Percentiles rank a stretch among this genome's conserved stretches.
These are phyloP conservation scores for Hexactinellida sp. DNA, from an alignment of 37 sponge, comb jelly and placozoan genomes.

Conservation along the genomic window DNA sequence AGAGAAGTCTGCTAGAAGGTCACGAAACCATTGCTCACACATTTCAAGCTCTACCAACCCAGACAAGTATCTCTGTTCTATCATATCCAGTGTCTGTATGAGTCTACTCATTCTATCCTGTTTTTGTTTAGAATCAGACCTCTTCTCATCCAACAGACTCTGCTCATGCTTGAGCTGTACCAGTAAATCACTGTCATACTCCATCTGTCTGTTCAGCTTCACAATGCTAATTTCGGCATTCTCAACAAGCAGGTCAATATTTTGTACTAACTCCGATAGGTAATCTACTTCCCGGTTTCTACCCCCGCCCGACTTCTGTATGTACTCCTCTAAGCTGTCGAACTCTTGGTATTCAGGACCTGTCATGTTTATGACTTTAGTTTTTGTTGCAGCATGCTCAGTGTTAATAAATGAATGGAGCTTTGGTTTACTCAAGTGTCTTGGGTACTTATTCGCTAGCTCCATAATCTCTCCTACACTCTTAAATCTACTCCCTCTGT, in stretches of 20 bases:
- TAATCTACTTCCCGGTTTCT: constrained; percentile 23
- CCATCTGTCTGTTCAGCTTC: constrained; percentile 41
- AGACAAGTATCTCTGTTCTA: background rate
- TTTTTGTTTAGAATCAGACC: background rate
- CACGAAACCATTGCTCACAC: background rate
- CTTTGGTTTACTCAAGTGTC: background rate
- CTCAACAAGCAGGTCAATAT: constrained; percentile 72
- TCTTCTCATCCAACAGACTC: constrained; percentile 24
- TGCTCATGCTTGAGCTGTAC: constrained; percentile 65
- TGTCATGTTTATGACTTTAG: constrained; percentile 87
- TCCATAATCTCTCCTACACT: background rate
- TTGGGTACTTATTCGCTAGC: background rate
- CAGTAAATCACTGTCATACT: constrained; percentile 59
- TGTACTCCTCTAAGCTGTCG: constrained; percentile 57
- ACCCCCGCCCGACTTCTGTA: background rate
- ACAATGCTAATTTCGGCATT: constrained; percentile 41
- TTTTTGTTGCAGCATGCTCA: background rate
- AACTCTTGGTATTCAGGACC: constrained; percentile 65
- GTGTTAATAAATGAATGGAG: background rate
- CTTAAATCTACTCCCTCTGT: background rate
- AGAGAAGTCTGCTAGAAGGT: background rate
- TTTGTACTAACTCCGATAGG: constrained; percentile 68
- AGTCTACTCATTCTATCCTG: background rate
- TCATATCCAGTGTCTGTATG: background rate
- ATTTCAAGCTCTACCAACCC: background rate